Evolutionary conservation across 2,113 vertebrate genomes (phyloP).

Genomic region (Pterocles burchelli): DNA sequence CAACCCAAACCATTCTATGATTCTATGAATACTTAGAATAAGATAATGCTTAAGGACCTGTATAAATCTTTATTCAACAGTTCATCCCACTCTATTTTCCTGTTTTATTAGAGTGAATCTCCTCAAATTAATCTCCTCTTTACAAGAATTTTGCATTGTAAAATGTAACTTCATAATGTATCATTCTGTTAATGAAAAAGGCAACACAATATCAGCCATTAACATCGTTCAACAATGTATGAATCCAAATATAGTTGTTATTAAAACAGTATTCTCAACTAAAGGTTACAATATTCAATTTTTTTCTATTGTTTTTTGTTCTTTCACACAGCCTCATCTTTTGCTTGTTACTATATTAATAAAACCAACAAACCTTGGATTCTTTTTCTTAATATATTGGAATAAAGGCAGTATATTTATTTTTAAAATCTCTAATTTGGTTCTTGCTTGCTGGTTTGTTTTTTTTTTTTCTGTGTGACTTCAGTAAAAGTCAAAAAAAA

Average conservation of each 20-base stretch:
- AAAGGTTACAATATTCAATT: neutral
- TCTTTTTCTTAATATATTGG: neutral
- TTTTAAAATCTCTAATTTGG: neutral
- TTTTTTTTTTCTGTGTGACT: neutral
- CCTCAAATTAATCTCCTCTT: neutral
- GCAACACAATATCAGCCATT: neutral
- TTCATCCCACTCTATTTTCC: neutral
- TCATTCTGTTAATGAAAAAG: neutral
- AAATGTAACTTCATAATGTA: neutral
- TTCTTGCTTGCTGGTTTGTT: neutral
- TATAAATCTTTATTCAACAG: neutral
- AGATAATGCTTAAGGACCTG: neutral
- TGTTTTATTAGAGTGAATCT: neutral
- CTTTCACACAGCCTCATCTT: neutral
- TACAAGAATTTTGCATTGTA: neutral
- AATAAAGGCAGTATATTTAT: neutral
- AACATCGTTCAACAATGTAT: neutral
- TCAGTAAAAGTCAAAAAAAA: neutral
- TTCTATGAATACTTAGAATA: neutral
- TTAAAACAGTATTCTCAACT: neutral
- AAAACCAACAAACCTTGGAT: neutral
- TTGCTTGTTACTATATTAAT: neutral
- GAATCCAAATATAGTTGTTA: neutral
- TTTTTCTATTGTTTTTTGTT: neutral
- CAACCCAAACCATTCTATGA: too few relatives aligned